These are phyloP conservation scores for Meriones psammophilus DNA, from an alignment of 2,797 vertebrate species.

Conservation along the genomic window DNA sequence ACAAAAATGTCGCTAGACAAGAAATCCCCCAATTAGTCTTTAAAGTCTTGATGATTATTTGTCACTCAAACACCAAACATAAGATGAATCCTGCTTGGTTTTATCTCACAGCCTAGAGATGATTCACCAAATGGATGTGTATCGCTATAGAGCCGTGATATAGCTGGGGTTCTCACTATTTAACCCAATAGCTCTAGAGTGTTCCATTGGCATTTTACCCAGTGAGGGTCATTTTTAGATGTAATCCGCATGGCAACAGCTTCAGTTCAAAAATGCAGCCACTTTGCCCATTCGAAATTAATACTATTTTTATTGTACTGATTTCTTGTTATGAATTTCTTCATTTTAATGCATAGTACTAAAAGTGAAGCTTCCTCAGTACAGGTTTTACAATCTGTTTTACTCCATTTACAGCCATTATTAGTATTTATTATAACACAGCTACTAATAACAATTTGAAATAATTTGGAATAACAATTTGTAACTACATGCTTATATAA, in stretches of 20 bases:
- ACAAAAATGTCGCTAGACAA: not conserved
- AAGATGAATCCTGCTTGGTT: not conserved
- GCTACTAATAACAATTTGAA: not conserved
- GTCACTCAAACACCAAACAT: not conserved
- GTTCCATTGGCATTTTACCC: not conserved
- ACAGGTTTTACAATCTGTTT: not conserved
- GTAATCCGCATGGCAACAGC: not conserved
- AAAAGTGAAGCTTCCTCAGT: not conserved
- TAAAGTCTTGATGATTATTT: not conserved
- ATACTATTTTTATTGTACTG: not conserved
- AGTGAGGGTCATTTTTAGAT: not conserved
- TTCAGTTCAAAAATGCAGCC: not conserved
- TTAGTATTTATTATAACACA: not conserved
- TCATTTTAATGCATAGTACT: not conserved
- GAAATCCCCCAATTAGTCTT: not conserved
- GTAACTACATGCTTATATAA: not conserved
- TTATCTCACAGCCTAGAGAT: not conserved
- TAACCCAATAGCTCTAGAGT: not conserved
- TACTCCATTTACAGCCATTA: not conserved
- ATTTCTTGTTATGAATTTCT: not conserved
- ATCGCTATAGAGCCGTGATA: fast-evolving
- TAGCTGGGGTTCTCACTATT: not conserved
- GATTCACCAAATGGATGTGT: not conserved
- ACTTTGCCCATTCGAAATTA: not conserved
- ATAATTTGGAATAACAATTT: not conserved